Base-by-base conservation (phyloP, 2,888 invertebrate genomes). In the Holacanthella duospinosa region DNA sequence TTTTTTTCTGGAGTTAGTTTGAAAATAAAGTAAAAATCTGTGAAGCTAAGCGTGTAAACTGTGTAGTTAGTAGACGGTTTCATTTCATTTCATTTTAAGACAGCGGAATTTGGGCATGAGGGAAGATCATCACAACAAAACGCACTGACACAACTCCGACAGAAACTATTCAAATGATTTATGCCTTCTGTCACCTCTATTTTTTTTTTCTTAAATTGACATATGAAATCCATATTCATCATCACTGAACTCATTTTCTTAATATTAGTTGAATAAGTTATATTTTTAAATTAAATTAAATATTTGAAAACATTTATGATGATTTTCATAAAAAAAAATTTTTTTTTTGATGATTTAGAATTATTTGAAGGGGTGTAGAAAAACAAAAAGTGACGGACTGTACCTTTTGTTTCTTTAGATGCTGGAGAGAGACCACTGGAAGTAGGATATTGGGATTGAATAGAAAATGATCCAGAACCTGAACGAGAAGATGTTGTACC, bases 351-450 rank as follows among this genome's bases (percentile, higher is more conserved):
- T 36, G 16, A 36, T 6, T 36, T 36, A 36, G 36, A 36, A 36
- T 36, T 36, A 36, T 36, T 36, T 12, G 16, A 36, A 36, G 16
- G 36, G n/a, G n/a, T n/a, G n/a, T n/a, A n/a, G n/a, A n/a, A n/a
- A n/a, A n/a, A n/a, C n/a, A n/a, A n/a, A n/a, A n/a, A n/a, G n/a
- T n/a, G n/a, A n/a, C n/a, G n/a, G n/a, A n/a, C n/a, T 16, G 36
- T 63, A 67, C 70, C 70, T 68, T 70, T 70, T 3, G 65, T 60
- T 54, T 70, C 67, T 61, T 68, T 68, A 6, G 66, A 58, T 28
- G 67, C 59, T n/a, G 68, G 44, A 21, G 63, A 60, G 24, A 59
- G 36, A 16, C 36, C 36, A 6, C 6, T 36, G 36, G 36, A 36
- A 36, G 16, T 16, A 36, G 36, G 16, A 16, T 36, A 36, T 12